These are phyloP conservation scores for Drosophila nigritarsus DNA, from an alignment of 2,888 invertebrate genomes.

Conservation along the genomic window DNA sequence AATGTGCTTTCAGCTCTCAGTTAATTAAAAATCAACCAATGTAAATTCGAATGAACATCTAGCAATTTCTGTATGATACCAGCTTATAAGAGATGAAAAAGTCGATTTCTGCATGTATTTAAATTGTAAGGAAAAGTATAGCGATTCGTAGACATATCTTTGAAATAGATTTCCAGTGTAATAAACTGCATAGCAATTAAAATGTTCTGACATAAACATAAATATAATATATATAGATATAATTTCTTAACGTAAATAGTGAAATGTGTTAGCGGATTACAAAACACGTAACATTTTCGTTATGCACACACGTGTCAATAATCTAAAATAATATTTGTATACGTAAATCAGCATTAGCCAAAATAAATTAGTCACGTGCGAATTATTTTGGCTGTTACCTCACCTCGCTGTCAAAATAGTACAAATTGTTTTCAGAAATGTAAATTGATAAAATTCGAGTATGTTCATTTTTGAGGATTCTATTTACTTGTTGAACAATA, in stretches of 20 bases:
- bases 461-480: neutral
- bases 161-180: neutral
- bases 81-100: neutral
- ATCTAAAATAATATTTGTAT: neutral
- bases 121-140: neutral
- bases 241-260: neutral
- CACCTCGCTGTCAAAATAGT: neutral
- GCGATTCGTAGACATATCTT: neutral
- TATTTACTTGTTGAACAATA: neutral
- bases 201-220: neutral
- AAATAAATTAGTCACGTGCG: constrained; percentile 1
- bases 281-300: neutral
- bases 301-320: neutral
- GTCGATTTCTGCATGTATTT: neutral
- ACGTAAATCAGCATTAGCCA: neutral
- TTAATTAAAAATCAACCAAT: constrained; percentile 19
- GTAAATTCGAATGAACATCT: neutral
- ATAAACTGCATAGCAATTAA: neutral
- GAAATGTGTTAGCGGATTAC: neutral
- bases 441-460: neutral
- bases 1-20: neutral
- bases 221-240: neutral
- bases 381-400: neutral
- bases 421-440: neutral
- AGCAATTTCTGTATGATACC: neutral